Conservation (phyloP, 2,888 invertebrate genomes). For the Cybosia mesomella region DNA sequence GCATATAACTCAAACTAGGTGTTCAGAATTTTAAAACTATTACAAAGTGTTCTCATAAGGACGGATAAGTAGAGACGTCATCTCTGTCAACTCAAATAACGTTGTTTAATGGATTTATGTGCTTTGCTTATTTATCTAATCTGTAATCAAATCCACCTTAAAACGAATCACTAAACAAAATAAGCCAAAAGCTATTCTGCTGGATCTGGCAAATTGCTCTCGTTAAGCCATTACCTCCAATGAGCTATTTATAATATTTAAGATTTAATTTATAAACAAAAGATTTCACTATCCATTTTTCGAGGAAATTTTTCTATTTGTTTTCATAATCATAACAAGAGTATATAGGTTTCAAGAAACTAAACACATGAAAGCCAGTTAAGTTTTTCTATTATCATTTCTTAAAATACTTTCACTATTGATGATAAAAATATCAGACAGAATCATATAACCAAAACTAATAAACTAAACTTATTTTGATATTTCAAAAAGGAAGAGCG, state of each 20-base stretch:
- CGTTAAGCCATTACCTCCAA: conserved; percentile 44
- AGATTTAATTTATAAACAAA: conserved; percentile 21
- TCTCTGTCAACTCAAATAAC: not conserved
- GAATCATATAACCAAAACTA: not conserved
- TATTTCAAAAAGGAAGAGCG: not conserved
- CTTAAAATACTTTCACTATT: too few relatives aligned
- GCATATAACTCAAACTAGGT: not conserved
- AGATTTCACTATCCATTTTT: not conserved
- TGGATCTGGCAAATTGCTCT: conserved; percentile 52
- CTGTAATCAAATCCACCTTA: conserved; percentile 28
- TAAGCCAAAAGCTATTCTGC: conserved; percentile 42
- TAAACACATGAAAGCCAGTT: too few relatives aligned
- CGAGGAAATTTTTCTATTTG: not conserved
- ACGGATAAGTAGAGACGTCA: not conserved
- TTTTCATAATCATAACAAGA: too few relatives aligned
- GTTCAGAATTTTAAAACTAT: not conserved
- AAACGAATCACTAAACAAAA: conserved; percentile 42
- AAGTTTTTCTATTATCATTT: too few relatives aligned
- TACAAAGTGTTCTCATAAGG: not conserved
- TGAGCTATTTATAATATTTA: conserved; percentile 43
- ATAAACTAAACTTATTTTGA: not conserved
- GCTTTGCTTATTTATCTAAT: conserved; percentile 19
- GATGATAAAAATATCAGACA: too few relatives aligned
- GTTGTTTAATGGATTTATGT: conserved; percentile 11
- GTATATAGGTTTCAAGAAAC: too few relatives aligned